A percentile compares a stretch with the other conserved stretches of the same genome.
Evolutionary conservation across 2,113 vertebrate genomes (phyloP).

Genomic region (Nothobranchius kuhntae): DNA sequence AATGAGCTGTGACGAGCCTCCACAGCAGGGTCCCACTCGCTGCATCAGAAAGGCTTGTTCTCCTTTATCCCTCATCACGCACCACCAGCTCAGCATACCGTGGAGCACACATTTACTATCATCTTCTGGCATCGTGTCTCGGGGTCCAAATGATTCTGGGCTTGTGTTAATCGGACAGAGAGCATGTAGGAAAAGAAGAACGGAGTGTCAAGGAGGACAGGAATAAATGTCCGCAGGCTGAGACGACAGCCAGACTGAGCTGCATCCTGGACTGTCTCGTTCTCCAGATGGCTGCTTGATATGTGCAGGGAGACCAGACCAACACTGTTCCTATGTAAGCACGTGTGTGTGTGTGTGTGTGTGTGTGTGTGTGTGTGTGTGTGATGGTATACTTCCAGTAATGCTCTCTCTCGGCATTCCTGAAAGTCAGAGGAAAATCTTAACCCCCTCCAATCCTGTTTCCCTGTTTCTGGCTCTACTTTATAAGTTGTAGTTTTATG

Average conservation of each 20-base stretch:
- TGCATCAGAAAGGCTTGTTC: slow-evolving; percentile 2
- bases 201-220: slow-evolving; percentile 20
- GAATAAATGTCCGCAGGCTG: slow-evolving; percentile 35
- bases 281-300: slow-evolving; percentile 59
- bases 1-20: slow-evolving; percentile 14
- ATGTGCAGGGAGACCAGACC: slow-evolving; percentile 24
- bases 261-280: slow-evolving; percentile 19
- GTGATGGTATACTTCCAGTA: slow-evolving; percentile 22
- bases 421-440: slow-evolving; percentile 51
- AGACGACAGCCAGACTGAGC: slow-evolving; percentile 27
- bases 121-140: too few relatives aligned
- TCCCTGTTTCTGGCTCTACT: too few relatives aligned
- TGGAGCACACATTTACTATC: slow-evolving; percentile 13
- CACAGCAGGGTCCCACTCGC: slow-evolving; percentile 22
- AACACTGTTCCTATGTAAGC: neutral
- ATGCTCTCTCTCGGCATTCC: slow-evolving; percentile 56
- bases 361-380: slow-evolving; percentile 34
- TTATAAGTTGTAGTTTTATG: too few relatives aligned
- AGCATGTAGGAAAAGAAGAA: neutral
- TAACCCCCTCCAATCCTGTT: slow-evolving; percentile 22
- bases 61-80: slow-evolving; percentile 20
- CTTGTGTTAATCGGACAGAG: neutral
- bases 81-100: slow-evolving; percentile 30
- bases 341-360: slow-evolving; percentile 35
- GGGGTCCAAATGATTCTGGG: neutral